Conservation (phyloP, 2,888 invertebrate species). For the Galeopsomyia nigrocyanea region DNA sequence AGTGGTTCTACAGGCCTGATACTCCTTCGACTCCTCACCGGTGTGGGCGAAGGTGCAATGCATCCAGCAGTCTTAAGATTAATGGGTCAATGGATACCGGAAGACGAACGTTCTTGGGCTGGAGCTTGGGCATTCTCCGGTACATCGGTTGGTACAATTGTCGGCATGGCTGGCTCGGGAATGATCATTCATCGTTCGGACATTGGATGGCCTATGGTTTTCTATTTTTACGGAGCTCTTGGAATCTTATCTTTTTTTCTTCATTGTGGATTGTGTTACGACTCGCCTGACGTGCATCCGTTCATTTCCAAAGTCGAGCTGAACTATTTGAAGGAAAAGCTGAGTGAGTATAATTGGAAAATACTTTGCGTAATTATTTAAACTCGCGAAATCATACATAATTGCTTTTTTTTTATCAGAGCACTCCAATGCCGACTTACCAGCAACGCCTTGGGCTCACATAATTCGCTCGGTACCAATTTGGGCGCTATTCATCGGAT, state of each 20-base stretch:
- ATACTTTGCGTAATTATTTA: too few relatives aligned
- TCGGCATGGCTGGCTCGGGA: slow-evolving; percentile 77
- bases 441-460: slow-evolving; percentile 63
- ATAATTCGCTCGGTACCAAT: slow-evolving; percentile 74
- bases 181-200: slow-evolving; percentile 75
- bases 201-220: slow-evolving; percentile 81
- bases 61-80: slow-evolving; percentile 84
- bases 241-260: slow-evolving; percentile 81
- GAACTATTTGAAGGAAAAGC: slow-evolving; percentile 58
- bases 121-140: slow-evolving; percentile 83
- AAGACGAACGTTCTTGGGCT: too few relatives aligned
- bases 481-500: slow-evolving; percentile 80
- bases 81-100: slow-evolving; percentile 84
- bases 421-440: slow-evolving; percentile 60
- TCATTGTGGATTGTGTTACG: slow-evolving; percentile 71
- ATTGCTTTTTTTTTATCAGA: too few relatives aligned
- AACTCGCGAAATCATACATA: too few relatives aligned
- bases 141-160: slow-evolving; percentile 77
- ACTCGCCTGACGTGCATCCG: slow-evolving; percentile 65
- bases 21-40: slow-evolving; percentile 79
- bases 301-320: slow-evolving; percentile 64
- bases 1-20: slow-evolving; percentile 79
- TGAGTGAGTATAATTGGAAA: slow-evolving; percentile 39
- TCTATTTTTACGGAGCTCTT: slow-evolving; percentile 83
- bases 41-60: slow-evolving; percentile 85